Base-by-base conservation (phyloP, 2,113 vertebrate genomes). In the Corythoichthys intestinalis region DNA sequence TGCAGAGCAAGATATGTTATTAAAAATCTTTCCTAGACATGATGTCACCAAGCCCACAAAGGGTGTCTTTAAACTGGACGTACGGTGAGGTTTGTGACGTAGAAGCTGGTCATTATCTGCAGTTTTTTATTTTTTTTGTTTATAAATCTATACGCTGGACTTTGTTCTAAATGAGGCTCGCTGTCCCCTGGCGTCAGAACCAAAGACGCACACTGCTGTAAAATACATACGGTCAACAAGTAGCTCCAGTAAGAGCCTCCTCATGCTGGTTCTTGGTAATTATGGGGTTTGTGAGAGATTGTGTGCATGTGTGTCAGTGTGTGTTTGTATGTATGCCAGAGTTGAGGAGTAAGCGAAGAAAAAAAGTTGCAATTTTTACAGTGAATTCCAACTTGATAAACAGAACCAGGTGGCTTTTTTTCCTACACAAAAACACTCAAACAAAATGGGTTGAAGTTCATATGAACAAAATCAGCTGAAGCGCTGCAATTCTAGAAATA, bases 331-430 rank as follows among this genome's bases (percentile, higher is more conserved):
- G 68, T 62, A 52, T 62, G 71, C 59, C 78, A 62, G 79, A 67
- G 80, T 75, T 82, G 75, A 81, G 75, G 84, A 80, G 75, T 71
- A 46, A 70, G 60, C 77, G 11, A 0, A 35, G 52, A 49, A 68
- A 83, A 84, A 78, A 83, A 82, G 68, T 82, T 60, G 82, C 88
- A 83, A 89, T 89, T 91, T 89, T 91, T 89, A 90, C 85, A 86
- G 88, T 88, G 79, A 87, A 91, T 91, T 92, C 89, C 85, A 88
- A 83, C 82, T 86, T 88, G 85, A 88, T 90, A 91, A 92, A 80
- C 86, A 90, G 86, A 87, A 89, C 75, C 91, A 91, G 90, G 88
- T 92, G 91, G 69, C 62, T 79, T 83, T 83, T 86, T 81, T 75
- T 84, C 74, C 71, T 79, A 67, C 69, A 76, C 72, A 72, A 68